Conservation (phyloP, 2,113 vertebrate species). For the Pituophis catenifer region DNA sequence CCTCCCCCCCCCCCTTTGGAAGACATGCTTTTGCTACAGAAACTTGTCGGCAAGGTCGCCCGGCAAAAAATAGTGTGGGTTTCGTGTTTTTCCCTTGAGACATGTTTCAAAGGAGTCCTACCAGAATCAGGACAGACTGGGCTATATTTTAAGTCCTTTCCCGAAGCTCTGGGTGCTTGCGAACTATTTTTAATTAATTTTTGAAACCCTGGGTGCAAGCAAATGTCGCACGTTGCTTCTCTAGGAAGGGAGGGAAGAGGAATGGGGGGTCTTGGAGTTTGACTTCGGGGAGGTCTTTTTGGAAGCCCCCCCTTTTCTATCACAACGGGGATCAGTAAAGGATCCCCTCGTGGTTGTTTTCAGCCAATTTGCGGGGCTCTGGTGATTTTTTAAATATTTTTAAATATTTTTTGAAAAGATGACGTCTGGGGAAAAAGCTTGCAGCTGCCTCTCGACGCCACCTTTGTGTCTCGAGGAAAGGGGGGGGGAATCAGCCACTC, state of each 20-base stretch:
- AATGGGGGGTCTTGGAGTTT: constrained; percentile 47
- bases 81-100: constrained; percentile 8
- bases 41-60: constrained; percentile 61
- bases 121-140: constrained; percentile 25
- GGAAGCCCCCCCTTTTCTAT: constrained; percentile 9
- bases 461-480: constrained; percentile 86
- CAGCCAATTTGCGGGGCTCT: constrained; percentile 40
- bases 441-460: constrained; percentile 81
- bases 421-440: constrained; percentile 87
- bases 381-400: constrained; percentile 88
- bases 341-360: constrained; percentile 67
- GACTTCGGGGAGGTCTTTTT: constrained; percentile 40
- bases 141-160: constrained; percentile 74
- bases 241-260: constrained; percentile 46
- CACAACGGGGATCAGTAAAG: constrained; percentile 49
- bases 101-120: constrained; percentile 3
- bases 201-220: constrained; percentile 62
- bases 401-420: constrained; percentile 99
- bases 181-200: constrained; percentile 86
- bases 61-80: constrained; percentile 53
- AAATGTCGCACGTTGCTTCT: constrained; percentile 64
- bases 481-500: constrained; percentile 44
- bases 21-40: constrained; percentile 55
- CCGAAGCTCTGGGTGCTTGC: constrained; percentile 21
- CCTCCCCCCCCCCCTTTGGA: constrained; percentile 57